phyloP scores from a whole-genome alignment of 2,113 vertebrate species.

The Laticauda colubrina region DNA sequence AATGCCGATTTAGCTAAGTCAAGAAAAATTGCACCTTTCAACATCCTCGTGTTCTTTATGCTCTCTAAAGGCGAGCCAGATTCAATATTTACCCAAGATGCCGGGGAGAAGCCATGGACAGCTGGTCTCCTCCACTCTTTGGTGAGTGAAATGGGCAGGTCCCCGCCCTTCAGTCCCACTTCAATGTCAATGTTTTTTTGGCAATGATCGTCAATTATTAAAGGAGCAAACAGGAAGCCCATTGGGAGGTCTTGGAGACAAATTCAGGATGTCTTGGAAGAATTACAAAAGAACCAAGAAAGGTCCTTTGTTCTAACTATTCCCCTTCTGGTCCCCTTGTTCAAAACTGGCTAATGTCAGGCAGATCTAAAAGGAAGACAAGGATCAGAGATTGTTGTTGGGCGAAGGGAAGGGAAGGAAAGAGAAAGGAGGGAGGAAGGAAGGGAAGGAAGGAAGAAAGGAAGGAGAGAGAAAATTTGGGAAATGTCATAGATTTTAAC shows the following conservation, averaged over 20 bases:
- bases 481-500: background rate
- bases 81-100: slow-evolving; percentile 14
- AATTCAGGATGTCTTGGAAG: background rate
- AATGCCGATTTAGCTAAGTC: background rate
- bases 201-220: background rate
- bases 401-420: background rate
- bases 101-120: background rate
- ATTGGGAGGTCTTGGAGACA: background rate
- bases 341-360: background rate
- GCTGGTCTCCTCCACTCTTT: background rate
- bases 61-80: background rate
- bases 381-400: background rate
- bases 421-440: too few relatives aligned
- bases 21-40: background rate
- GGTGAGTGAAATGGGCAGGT: background rate
- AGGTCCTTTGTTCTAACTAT: background rate
- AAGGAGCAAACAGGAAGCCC: background rate
- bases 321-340: background rate
- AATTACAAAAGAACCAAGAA: background rate
- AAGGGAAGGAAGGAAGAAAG: too few relatives aligned
- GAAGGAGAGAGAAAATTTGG: background rate
- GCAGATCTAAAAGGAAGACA: background rate
- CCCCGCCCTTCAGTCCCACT: background rate
- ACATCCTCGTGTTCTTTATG: background rate
- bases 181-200: background rate